Evolutionary conservation across 2,888 invertebrate genomes (phyloP).

Genomic region (Xestia c-nigrum): DNA sequence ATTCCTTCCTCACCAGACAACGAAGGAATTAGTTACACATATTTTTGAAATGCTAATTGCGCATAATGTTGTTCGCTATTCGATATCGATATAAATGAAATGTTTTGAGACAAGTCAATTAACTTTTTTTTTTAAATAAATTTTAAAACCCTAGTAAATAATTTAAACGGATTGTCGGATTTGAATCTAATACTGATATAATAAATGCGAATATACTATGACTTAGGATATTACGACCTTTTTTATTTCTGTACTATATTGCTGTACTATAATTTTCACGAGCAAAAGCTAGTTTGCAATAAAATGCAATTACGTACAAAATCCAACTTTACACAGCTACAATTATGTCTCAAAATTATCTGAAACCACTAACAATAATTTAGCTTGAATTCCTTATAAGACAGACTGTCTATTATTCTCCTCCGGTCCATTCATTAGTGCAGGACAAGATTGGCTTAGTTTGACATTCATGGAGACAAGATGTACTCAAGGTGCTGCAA

Average conservation of each 20-base stretch:
- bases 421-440: conserved; percentile 49
- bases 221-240: neutral
- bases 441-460: conserved; percentile 47
- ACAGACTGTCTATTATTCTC: conserved; percentile 15
- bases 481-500: neutral
- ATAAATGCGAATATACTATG: neutral
- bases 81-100: too few relatives aligned
- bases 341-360: neutral
- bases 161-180: too few relatives aligned
- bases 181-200: too few relatives aligned
- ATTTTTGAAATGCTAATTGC: neutral
- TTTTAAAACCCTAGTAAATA: too few relatives aligned
- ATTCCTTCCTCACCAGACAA: neutral
- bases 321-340: neutral
- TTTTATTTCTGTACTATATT: neutral
- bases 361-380: conserved; percentile 30
- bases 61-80: too few relatives aligned
- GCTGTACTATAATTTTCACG: neutral
- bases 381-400: conserved; percentile 27
- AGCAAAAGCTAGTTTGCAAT: too few relatives aligned
- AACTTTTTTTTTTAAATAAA: too few relatives aligned
- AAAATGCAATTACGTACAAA: neutral
- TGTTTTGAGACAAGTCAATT: too few relatives aligned
- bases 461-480: conserved; percentile 52
- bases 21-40: neutral